Evolutionary conservation across 2,888 invertebrate genomes (phyloP), one percentile per base, ranked within the genome.

Genomic region (Heliconius ismenius): DNA sequence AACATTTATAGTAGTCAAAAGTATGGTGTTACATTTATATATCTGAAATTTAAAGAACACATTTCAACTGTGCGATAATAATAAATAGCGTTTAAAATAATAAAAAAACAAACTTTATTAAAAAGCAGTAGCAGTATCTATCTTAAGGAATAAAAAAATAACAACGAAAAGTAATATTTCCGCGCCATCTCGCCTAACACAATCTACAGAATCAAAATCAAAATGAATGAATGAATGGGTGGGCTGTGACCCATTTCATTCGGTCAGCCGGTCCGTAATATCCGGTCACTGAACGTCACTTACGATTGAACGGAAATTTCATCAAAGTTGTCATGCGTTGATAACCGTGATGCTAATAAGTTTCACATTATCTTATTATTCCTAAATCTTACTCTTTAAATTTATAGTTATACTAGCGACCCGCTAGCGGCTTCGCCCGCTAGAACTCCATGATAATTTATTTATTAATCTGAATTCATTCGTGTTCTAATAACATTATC

Each of bases 251-350:
- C 84, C 80, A 81, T 80, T 83, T 81, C 83, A 78, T 82, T 80
- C 84, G 83, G 83, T 83, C 83, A 83, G 81, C 78, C 82, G 82
- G 81, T 81, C 81, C 80, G 81, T 82, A 86, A 86, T 86, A 86
- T 86, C 86, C 83, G 85, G 85, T 82, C 83, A 82, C 79, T 83
- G 83, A 86, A 82, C 84, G 85, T 78, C 80, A 80, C 82, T 79
- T 78, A 80, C 78, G 79, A 82, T 77, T 78, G 81, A 79, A 76
- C 83, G 85, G 85, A 85, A 84, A 85, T 84, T 84, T 84, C 84
- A 84, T 85, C 86, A 86, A 83, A 85, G 85, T 83, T 85, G 83
- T 81, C 83, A 81, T 81, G 83, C 80, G 81, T 81, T 83, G 83
- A 83, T 84, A 82, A 82, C 79, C 80, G 81, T 79, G 79, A 82